Evolutionary conservation across 1,140 invertebrate genomes (phyloP), one percentile per base, ranked within the genome.

Genomic region (Batillaria attramentaria): DNA sequence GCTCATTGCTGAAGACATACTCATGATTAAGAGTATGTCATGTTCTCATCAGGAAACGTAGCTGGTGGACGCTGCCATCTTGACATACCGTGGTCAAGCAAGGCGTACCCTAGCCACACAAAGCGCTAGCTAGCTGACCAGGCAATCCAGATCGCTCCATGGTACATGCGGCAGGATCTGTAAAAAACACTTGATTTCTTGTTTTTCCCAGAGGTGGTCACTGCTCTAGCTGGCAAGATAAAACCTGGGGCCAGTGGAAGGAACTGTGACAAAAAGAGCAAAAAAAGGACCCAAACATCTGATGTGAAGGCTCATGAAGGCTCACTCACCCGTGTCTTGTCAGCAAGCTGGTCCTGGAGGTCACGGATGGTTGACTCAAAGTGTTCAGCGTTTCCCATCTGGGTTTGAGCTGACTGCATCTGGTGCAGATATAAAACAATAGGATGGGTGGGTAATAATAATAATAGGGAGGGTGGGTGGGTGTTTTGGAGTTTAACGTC

Each of bases 311-410:
- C n/a, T 33, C 10, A 54, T 31, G 43, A 54, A 39, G 70, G 3
- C 8, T 39, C 54, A 57, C 75, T 85, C 87, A 94, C 94, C 93
- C 94, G 95, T 92, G 94, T 95, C 92, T 95, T 95, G 88, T 97
- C 95, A 79, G 92, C 92, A 77, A 96, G 89, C 90, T 96, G 95
- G 77, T 94, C 93, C 89, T 96, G 94, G 81, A 96, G 89, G 83
- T 94, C 93, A 81, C 92, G 92, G 62, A 95, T 92, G 20, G 78
- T 83, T 62, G 42, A 70, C 35, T 70, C 68, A 24, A 70, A 31
- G n/a, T 70, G 68, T 16, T 70, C 68, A 1, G 41, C 50, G 68
- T 20, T 46, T 5, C 68, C 68, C 68, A 70, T 3, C 5, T 39
- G 41, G 16, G 68, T 31, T 4, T 70, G 43, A 24, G 33, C 24